Conservation (phyloP, 2,113 vertebrate species). For the Amphilophus citrinellus region DNA sequence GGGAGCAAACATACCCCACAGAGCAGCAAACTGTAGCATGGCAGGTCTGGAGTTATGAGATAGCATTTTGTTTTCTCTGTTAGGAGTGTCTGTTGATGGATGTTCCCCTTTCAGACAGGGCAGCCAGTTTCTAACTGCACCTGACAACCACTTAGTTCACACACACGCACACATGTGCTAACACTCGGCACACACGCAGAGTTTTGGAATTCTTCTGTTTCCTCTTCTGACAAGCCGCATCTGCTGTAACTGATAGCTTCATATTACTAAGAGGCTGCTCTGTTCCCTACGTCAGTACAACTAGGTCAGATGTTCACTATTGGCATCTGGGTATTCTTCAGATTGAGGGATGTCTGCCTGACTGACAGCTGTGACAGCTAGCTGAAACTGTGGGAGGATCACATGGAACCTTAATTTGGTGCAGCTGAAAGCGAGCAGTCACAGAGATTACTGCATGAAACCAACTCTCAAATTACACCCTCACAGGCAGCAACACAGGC, state of each 20-base stretch:
- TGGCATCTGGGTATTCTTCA: conserved; percentile 32
- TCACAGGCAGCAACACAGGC: not conserved
- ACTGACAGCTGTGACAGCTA: conserved; percentile 46
- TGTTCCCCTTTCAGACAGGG: conserved; percentile 50
- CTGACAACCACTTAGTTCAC: conserved; percentile 64
- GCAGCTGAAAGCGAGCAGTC: conserved; percentile 13
- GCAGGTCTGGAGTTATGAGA: conserved; percentile 43
- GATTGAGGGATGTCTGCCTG: conserved; percentile 29
- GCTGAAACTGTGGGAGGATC: not conserved
- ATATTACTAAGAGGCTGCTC: conserved; percentile 32
- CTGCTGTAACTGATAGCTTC: conserved; percentile 48
- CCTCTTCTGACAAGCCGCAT: conserved; percentile 30
- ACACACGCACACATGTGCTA: not conserved
- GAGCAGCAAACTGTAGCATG: conserved; percentile 12
- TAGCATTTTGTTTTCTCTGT: conserved; percentile 44
- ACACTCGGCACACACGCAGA: not conserved
- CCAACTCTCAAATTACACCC: not conserved
- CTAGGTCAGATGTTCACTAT: conserved; percentile 45
- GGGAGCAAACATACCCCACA: not conserved
- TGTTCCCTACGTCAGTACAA: conserved; percentile 38
- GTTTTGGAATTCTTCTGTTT: conserved; percentile 6
- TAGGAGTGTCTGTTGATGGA: conserved; percentile 59
- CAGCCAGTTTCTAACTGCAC: conserved; percentile 56
- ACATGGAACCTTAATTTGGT: not conserved
- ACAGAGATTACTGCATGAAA: conserved; percentile 1